These are phyloP conservation scores for Nerophis ophidion DNA, from an alignment of 2,113 vertebrate species.

Conservation along the genomic window DNA sequence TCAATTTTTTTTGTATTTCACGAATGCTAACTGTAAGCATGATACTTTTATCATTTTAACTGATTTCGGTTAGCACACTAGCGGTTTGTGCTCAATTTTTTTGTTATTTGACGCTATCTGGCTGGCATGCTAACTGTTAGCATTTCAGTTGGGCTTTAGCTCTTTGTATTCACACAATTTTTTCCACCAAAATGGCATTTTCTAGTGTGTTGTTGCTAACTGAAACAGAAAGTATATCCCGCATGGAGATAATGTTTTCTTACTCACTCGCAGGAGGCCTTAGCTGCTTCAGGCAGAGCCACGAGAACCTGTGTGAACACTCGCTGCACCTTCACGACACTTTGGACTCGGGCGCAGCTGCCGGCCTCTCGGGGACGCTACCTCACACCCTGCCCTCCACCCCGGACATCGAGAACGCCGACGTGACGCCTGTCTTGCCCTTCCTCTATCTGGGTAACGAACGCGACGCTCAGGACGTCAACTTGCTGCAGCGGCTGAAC, in stretches of 20 bases:
- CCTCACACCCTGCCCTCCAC: constrained; percentile 90
- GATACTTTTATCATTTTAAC: too few species aligned
- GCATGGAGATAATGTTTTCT: background rate
- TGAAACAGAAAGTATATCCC: background rate
- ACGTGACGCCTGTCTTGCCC: constrained; percentile 92
- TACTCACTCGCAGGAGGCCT: constrained; percentile 80
- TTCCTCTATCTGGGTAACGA: constrained; percentile 96
- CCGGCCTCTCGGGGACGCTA: constrained; percentile 76
- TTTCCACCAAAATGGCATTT: too few species aligned
- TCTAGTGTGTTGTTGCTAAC: too few species aligned
- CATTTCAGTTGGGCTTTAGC: too few species aligned
- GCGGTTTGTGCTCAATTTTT: too few species aligned
- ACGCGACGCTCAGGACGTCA: constrained; percentile 88
- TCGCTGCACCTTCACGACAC: constrained; percentile 92
- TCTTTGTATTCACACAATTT: too few species aligned
- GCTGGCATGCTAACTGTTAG: too few species aligned
- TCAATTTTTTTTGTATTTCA: too few species aligned
- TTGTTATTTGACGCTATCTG: too few species aligned
- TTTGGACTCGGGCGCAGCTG: constrained; percentile 74
- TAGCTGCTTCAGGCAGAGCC: constrained; percentile 87
- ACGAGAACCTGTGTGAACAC: constrained; percentile 94
- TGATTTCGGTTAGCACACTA: too few species aligned
- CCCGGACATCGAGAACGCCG: constrained; percentile 93
- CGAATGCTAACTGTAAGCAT: too few species aligned
- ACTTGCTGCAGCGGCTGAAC: constrained; percentile 86